Conservation (phyloP, 2,888 invertebrate genomes). For the Stratiomys singularior region DNA sequence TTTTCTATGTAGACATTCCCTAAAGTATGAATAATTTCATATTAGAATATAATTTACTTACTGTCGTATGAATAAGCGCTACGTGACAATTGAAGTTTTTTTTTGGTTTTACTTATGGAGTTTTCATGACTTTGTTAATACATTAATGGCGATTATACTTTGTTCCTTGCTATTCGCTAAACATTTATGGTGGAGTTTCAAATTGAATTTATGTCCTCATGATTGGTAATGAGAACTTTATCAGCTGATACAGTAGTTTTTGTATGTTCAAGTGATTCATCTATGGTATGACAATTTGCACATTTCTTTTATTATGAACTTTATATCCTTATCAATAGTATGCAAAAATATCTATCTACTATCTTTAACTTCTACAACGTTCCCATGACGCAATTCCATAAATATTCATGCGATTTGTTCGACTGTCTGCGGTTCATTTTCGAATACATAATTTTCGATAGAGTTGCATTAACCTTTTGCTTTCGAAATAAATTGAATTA, state of each 20-base stretch:
- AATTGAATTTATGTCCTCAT: neutral
- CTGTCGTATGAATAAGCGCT: neutral
- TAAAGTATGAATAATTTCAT: neutral
- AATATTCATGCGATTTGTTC: too few relatives aligned
- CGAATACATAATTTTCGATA: too few relatives aligned
- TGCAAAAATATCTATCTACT: conserved; percentile 53
- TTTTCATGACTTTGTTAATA: neutral
- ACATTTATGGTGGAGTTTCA: neutral
- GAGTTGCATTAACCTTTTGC: too few relatives aligned
- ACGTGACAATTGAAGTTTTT: neutral
- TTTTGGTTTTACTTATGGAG: neutral
- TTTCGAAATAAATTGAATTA: too few relatives aligned
- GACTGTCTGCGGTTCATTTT: too few relatives aligned
- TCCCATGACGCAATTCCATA: too few relatives aligned
- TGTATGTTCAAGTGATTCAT: neutral
- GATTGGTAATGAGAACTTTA: neutral
- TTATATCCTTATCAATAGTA: conserved; percentile 39
- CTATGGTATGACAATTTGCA: neutral
- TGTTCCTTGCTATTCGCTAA: neutral
- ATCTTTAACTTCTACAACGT: conserved; percentile 28
- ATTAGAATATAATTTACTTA: conserved; percentile 4
- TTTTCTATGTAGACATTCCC: neutral
- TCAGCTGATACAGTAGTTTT: neutral
- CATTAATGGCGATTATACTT: neutral
- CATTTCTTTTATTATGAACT: too few relatives aligned